Evolutionary conservation across 2,888 invertebrate species (phyloP), one percentile per base, ranked within the genome.

Genomic region (Mesoligia furuncula): DNA sequence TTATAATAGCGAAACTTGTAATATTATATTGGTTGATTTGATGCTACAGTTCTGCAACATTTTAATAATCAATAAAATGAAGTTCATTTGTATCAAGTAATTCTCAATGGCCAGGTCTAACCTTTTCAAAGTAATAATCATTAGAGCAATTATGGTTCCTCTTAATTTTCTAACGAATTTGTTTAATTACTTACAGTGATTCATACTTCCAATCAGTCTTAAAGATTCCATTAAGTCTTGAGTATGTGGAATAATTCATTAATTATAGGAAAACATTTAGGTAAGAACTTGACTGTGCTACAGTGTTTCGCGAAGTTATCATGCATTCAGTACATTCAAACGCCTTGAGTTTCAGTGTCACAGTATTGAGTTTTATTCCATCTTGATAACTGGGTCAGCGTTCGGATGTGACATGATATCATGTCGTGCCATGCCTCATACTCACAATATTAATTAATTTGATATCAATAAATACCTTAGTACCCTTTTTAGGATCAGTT

Each of bases 381-480:
- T 74, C n/a, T 59, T 78, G 57, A 79, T 67, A 81, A 69, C 57
- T 79, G 69, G 79, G 84, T 77, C 80, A 86, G 57, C 73, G 39
- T 74, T 84, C 11, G 54, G 54, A 76, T 70, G 71, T 73, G 69
- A 48, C 42, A 82, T 67, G 71, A 77, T 81, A 74, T 77, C 57
- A 77, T 64, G 15, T 36, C 31, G 54, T 75, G 42, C 36, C 83
- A 64, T 57, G 69, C 66, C 8, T 62, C 54, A 72, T 73, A 72
- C 45, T 57, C 24, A 68, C 31, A 69, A 51, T 79, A 51, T 73
- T 77, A 27, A 69, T 72, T 64, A 61, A 67, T 61, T 72, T 72
- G 27, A 54, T 73, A 67, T 20, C 36, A 66, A 75, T 75, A 69
- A 75, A 80, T 75, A 66, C 57, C 36, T 69, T 68, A 45, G 15